phyloP scores from a whole-genome alignment of 2,888 invertebrate genomes.

The Epinotia demarniana region DNA sequence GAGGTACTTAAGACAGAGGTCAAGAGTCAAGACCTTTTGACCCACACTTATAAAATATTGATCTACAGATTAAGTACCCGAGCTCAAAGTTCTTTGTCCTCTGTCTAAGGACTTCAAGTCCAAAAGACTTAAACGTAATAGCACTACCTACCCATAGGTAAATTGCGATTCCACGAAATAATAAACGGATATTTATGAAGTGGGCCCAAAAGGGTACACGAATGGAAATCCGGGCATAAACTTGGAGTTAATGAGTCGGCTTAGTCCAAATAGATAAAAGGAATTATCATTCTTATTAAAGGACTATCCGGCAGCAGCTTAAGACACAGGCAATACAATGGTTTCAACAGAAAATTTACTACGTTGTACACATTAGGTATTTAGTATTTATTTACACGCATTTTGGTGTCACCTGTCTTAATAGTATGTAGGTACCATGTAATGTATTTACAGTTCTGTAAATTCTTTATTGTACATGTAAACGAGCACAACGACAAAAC shows the following conservation, averaged over 20 bases:
- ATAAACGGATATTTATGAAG: slow-evolving; percentile 40
- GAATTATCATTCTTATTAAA: slow-evolving; percentile 44
- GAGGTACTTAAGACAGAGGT: background rate
- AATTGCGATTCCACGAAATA: slow-evolving; percentile 31
- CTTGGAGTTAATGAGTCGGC: slow-evolving; percentile 41
- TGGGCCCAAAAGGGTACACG: slow-evolving; percentile 32
- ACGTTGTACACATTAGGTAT: background rate
- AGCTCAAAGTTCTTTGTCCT: background rate
- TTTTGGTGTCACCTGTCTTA: background rate
- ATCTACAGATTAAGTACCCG: background rate
- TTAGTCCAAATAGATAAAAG: slow-evolving; percentile 44
- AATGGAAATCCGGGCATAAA: slow-evolving; percentile 41
- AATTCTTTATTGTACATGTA: no score
- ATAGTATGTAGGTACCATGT: no score
- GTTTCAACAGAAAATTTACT: background rate
- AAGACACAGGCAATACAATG: slow-evolving; percentile 5
- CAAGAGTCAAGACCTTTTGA: background rate
- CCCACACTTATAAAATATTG: background rate
- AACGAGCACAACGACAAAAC: no score
- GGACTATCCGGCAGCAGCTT: slow-evolving; percentile 33
- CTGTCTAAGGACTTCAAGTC: background rate
- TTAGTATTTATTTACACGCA: background rate
- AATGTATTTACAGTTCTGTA: no score
- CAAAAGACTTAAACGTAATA: background rate
- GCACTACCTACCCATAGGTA: background rate